Conservation (phyloP, 2,113 vertebrate species). For the Geococcyx californianus region DNA sequence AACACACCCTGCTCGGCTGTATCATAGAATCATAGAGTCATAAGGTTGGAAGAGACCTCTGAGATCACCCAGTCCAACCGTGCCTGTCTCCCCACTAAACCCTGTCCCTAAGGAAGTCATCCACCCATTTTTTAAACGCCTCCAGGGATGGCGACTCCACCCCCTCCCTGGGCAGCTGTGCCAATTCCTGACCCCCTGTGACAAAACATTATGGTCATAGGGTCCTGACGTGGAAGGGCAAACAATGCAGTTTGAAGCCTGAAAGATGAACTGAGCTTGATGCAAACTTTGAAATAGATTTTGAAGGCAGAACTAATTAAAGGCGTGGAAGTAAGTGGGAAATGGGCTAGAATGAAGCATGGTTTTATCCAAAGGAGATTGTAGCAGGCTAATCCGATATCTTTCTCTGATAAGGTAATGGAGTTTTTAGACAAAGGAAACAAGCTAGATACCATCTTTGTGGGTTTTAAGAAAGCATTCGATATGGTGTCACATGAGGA, state of each 20-base stretch:
- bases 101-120: too few species aligned
- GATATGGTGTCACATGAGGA: background rate
- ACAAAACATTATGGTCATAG: background rate
- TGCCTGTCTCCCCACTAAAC: too few species aligned
- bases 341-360: background rate
- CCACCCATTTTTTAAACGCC: too few species aligned
- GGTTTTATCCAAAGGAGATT: background rate
- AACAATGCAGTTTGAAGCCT: background rate
- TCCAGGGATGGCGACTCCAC: too few species aligned
- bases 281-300: background rate
- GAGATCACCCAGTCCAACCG: too few species aligned
- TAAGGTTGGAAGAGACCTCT: too few species aligned
- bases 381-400: constrained; percentile 18
- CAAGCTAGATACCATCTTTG: constrained; percentile 1
- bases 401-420: constrained; percentile 50
- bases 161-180: too few species aligned
- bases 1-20: accelerated
- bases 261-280: background rate
- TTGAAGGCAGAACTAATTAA: constrained; percentile 21
- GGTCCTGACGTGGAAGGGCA: background rate
- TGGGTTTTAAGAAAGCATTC: background rate
- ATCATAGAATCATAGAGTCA: too few species aligned
- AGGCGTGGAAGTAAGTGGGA: background rate
- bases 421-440: constrained; percentile 39
- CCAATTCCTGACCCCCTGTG: too few species aligned